phyloP scores from a whole-genome alignment of 2,797 vertebrate species.

The Neosalanx taihuensis region DNA sequence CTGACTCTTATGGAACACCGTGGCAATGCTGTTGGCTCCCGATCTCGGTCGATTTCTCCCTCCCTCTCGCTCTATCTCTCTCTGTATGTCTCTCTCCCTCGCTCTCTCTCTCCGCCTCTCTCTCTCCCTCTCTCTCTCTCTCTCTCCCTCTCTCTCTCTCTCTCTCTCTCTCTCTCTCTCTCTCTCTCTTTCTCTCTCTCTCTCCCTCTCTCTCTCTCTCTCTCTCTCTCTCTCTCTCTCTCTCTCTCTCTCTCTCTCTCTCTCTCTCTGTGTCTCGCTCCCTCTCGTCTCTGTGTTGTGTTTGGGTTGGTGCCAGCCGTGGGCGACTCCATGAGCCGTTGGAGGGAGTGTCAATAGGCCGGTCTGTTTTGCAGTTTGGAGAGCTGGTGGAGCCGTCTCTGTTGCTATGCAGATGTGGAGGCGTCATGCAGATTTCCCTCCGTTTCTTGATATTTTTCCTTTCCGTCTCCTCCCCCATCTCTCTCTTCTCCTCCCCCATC shows the following conservation, averaged over 20 bases:
- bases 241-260: neutral
- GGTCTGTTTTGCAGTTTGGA: slow-evolving; percentile 38
- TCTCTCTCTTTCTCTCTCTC: too few relatives aligned
- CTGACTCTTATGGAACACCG: neutral
- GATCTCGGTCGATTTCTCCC: neutral
- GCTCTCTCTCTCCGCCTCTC: too few relatives aligned
- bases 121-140: neutral
- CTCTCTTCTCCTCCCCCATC: neutral
- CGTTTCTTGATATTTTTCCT: slow-evolving; percentile 9
- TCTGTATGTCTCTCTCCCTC: too few relatives aligned
- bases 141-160: neutral
- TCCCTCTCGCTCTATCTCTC: neutral
- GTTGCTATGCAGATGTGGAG: slow-evolving; percentile 39
- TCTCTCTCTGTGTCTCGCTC: neutral
- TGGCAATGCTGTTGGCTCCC: neutral
- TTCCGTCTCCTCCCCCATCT: neutral
- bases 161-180: neutral
- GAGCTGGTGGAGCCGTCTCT: slow-evolving; percentile 18
- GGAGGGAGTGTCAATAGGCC: neutral
- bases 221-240: slow-evolving; percentile 1
- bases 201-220: too few relatives aligned
- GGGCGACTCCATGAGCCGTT: too few relatives aligned
- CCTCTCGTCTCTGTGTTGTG: neutral
- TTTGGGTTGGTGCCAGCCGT: neutral
- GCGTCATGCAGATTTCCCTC: slow-evolving; percentile 10